phyloP scores from a whole-genome alignment of 2,888 invertebrate species.

The Orchestes rusci region DNA sequence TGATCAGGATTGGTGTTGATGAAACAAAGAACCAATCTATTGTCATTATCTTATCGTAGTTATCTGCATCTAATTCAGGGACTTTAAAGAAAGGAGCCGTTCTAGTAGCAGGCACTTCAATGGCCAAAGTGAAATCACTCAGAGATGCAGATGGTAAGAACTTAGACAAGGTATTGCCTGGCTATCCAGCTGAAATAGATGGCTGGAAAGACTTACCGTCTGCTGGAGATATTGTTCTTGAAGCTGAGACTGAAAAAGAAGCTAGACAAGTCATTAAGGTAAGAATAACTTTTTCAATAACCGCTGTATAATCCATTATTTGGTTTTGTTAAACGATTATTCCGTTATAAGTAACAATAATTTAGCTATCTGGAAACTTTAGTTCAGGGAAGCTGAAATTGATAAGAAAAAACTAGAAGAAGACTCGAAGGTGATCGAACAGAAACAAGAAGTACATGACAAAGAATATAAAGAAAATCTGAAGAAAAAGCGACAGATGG shows the following conservation, averaged over 20 bases:
- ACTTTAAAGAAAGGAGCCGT: conserved; percentile 70
- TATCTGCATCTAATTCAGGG: conserved; percentile 51
- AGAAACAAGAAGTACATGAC: conserved; percentile 59
- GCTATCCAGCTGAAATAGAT: conserved; percentile 75
- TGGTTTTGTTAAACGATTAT: no score
- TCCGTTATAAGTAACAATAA: background rate
- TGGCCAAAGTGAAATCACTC: conserved; percentile 77
- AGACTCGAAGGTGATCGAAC: conserved; percentile 55
- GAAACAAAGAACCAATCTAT: no score
- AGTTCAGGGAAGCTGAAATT: conserved; percentile 49
- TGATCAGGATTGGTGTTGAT: no score
- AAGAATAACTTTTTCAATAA: no score
- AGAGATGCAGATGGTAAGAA: conserved; percentile 67
- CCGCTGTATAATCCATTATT: no score
- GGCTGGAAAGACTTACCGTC: conserved; percentile 89
- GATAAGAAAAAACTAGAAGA: conserved; percentile 56
- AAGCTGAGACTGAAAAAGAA: conserved; percentile 53
- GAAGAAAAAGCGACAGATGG: conserved; percentile 53
- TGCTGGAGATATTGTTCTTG: conserved; percentile 81
- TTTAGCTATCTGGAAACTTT: conserved; percentile 5
- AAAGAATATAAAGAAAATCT: conserved; percentile 57
- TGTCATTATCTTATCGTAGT: no score
- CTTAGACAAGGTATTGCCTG: conserved; percentile 64
- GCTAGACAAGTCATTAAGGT: conserved; percentile 37
- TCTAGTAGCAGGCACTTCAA: conserved; percentile 75